phyloP scores from a whole-genome alignment of 2,113 vertebrate species.

The Lonchura striata region DNA sequence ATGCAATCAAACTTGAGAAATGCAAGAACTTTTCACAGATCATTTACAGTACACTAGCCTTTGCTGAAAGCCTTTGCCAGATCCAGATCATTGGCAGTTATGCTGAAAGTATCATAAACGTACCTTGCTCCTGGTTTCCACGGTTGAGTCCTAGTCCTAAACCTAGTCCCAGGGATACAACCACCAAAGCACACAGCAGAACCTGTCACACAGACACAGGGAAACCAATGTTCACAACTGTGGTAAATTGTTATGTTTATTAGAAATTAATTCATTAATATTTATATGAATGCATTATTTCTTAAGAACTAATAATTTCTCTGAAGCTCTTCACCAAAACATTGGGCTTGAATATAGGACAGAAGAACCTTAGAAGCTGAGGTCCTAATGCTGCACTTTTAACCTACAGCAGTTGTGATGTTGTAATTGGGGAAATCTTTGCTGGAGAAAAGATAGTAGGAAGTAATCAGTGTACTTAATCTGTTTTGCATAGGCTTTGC shows the following conservation, averaged over 20 bases:
- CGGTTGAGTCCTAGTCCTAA: constrained; percentile 72
- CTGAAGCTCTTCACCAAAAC: not conserved
- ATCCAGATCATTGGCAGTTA: not conserved
- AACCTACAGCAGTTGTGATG: not conserved
- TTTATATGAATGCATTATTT: not conserved
- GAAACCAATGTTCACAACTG: not conserved
- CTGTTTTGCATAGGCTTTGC: not conserved
- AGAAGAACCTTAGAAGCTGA: not conserved
- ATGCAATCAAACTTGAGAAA: not conserved
- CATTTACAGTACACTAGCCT: not conserved
- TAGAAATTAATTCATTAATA: not conserved
- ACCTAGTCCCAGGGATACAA: constrained; percentile 74
- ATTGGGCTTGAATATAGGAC: not conserved
- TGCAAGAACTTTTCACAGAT: not conserved
- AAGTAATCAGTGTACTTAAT: not conserved
- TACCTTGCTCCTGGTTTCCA: constrained; percentile 58
- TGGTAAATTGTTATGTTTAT: not conserved
- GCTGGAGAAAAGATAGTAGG: not conserved
- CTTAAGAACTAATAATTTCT: not conserved
- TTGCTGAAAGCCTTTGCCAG: not conserved
- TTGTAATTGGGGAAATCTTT: not conserved
- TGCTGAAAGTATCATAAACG: not conserved
- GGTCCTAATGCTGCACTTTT: not conserved
- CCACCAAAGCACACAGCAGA: constrained; percentile 72
- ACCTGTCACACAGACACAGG: constrained; percentile 62